Base-by-base conservation (phyloP, 1,140 invertebrate genomes). In the Drosophila sechellia region DNA sequence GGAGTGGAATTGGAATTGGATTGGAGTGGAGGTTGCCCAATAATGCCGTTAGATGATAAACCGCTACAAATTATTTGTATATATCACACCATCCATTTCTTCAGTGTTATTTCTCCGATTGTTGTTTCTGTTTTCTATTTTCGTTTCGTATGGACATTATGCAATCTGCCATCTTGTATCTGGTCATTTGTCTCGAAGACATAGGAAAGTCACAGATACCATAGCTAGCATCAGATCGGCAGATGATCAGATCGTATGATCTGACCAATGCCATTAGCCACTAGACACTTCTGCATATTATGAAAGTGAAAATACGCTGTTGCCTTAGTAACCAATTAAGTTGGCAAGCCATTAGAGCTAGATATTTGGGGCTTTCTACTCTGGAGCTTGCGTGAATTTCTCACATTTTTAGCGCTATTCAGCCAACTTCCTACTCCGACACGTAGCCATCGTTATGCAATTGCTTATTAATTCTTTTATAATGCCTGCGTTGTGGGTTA, bases 41-140 rank as follows among this genome's bases (percentile, higher is more conserved):
- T 70, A 86, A 83, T 79, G 72, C 83, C 83, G 83, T 87, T 80
- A 76, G 79, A 81, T 83, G 83, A 86, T 86, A 86, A 86, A 89
- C 83, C 83, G 84, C 83, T 83, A 86, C 84, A 86, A 86, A 86
- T 87, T 76, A 86, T 83, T 87, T 65, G 31, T 31, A 31, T 79
- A 31, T 79, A 60, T 31, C 6, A 31, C 31, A 70, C 68, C 54
- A 73, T 85, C 81, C 74, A 86, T 85, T 75, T 75, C 43, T 79
- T 65, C 45, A 65, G 39, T 68, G 56, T 55, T 66, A 52, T 58
- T 64, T 70, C 39, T 49, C 6, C 39, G 11, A 12, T 58, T 49
- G 52, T 48, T 56, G 54, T 77, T 54, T 70, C 73, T 69, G 64
- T 46, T 86, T 86, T 86, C 83, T 87, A 89, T 86, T 86, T 85